Evolutionary conservation across 2,113 vertebrate genomes (phyloP).

Genomic region (Morone chrysops): DNA sequence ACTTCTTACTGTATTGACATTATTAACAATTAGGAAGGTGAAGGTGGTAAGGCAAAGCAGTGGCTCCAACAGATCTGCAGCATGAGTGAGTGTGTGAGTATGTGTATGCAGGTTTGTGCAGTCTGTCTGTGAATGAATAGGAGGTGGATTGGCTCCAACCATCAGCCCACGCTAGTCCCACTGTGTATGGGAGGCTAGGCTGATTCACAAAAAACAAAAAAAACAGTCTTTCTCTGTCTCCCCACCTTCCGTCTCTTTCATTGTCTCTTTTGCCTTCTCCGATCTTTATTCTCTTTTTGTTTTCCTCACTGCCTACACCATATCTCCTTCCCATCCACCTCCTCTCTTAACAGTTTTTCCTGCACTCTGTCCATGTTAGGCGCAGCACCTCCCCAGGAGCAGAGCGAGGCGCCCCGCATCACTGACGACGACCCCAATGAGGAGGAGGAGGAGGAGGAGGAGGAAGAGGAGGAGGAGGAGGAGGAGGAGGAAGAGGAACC

Average conservation of each 20-base stretch:
- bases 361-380: constrained; percentile 59
- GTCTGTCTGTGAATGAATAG: constrained; percentile 70
- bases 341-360: constrained; percentile 30
- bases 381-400: constrained; percentile 80
- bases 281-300: constrained; percentile 27
- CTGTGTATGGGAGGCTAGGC: constrained; percentile 49
- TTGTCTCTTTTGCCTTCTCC: constrained; percentile 28
- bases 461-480: constrained; percentile 69
- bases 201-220: constrained; percentile 60
- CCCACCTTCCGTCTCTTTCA: constrained; percentile 47
- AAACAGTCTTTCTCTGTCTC: constrained; percentile 49
- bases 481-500: constrained; percentile 67
- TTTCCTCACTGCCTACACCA: constrained; percentile 51
- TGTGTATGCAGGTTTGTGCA: constrained; percentile 13
- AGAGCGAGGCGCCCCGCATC: constrained; percentile 77
- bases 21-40: constrained; percentile 5
- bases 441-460: constrained; percentile 70
- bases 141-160: constrained; percentile 66
- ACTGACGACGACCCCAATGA: constrained; percentile 58
- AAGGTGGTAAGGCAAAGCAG: constrained; percentile 1
- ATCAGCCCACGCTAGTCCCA: constrained; percentile 59
- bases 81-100: constrained; percentile 10
- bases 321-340: constrained; percentile 53
- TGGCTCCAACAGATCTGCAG: constrained; percentile 6
- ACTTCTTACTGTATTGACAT: neutral